These are phyloP conservation scores for Halcyon leucocephala DNA, from an alignment of 2,797 vertebrate genomes.

Conservation along the genomic window DNA sequence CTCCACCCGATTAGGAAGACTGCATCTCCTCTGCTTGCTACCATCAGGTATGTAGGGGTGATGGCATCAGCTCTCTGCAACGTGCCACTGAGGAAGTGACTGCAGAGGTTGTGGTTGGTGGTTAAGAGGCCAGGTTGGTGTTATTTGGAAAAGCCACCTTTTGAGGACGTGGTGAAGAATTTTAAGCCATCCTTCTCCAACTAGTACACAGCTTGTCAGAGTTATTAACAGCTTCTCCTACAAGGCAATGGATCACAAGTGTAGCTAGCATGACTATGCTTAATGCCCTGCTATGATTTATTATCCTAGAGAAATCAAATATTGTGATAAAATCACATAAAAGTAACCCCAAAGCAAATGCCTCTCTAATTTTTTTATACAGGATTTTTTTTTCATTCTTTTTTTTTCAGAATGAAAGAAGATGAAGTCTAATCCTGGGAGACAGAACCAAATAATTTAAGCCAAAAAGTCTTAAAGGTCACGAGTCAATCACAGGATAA, in stretches of 20 bases:
- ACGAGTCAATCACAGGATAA: slow-evolving; percentile 8
- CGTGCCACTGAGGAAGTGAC: accelerated
- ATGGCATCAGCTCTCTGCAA: not conserved
- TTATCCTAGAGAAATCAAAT: not conserved
- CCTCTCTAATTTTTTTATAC: not conserved
- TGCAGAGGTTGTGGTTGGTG: not conserved
- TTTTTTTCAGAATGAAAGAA: not conserved
- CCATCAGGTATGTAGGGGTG: not conserved
- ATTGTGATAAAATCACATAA: not conserved
- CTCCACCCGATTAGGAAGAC: not conserved
- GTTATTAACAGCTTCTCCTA: slow-evolving; percentile 53
- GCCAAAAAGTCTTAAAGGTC: not conserved
- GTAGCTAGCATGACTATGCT: not conserved
- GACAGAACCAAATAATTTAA: slow-evolving; percentile 5
- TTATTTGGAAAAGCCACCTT: not conserved
- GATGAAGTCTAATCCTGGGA: not conserved
- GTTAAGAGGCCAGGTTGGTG: not conserved
- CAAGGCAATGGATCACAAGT: slow-evolving; percentile 38
- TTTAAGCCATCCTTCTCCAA: not conserved
- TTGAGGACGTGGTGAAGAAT: not conserved
- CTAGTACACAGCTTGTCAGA: slow-evolving; percentile 26
- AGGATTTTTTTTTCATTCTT: too few relatives aligned
- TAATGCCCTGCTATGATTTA: slow-evolving; percentile 26
- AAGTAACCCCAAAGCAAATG: not conserved
- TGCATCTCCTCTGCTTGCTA: not conserved